These are phyloP conservation scores for Spermophilus dauricus DNA, from an alignment of 2,113 vertebrate species.

Conservation along the genomic window DNA sequence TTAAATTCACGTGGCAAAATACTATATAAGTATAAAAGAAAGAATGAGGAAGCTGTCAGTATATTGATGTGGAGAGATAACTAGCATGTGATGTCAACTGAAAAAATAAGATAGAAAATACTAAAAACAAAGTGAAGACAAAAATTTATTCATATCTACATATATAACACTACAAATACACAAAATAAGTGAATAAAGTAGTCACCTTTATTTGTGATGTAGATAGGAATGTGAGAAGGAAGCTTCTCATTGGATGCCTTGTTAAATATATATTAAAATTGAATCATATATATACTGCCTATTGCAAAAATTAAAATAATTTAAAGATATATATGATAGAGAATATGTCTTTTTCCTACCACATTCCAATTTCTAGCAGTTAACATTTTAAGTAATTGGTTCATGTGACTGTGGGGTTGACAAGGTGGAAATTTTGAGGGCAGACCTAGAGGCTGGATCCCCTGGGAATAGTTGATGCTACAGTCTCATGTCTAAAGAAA, in stretches of 20 bases:
- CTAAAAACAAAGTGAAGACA: neutral
- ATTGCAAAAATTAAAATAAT: neutral
- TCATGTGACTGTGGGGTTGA: neutral
- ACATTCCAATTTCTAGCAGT: neutral
- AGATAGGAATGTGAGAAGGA: neutral
- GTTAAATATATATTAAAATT: neutral
- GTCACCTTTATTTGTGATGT: neutral
- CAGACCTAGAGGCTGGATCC: neutral
- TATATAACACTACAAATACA: neutral
- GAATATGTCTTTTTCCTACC: neutral
- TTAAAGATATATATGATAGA: neutral
- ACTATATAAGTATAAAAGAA: neutral
- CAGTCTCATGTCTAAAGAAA: neutral
- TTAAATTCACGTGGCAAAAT: neutral
- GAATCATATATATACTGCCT: neutral
- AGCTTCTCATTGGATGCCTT: neutral
- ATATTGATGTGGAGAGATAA: neutral
- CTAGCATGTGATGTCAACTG: neutral
- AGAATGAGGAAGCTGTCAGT: slow-evolving; percentile 19
- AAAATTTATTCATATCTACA: neutral
- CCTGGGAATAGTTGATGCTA: neutral
- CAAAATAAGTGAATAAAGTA: neutral
- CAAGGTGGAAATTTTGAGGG: neutral
- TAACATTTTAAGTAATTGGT: neutral
- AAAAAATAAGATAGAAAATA: neutral